Base-by-base conservation (phyloP, 2,888 invertebrate species). In the Hypena proboscidalis region DNA sequence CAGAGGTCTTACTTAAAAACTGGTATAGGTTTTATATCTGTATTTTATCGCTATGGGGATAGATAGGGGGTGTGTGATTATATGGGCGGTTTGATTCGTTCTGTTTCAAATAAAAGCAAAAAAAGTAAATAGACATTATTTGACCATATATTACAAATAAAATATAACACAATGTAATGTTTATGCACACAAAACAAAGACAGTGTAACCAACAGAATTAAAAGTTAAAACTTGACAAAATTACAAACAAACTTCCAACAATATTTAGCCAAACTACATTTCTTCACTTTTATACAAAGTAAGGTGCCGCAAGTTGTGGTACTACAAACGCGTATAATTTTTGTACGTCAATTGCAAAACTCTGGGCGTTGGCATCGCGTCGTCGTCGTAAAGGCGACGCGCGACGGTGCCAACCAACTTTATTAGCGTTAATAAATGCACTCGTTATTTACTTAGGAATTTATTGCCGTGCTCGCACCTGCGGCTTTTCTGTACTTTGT, bases 391-490 rank as follows among this genome's bases (percentile, higher is more conserved):
- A 68, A 68, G 35, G 41, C 53, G 37, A 54, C 50, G 31, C 33
- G 41, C 53, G 37, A 54, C 50, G 31, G 44, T 53, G 43, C 57
- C 44, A 30, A 59, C 54, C 40, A 56, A 74, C 70, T 79, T 84
- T 83, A 85, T 80, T 83, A 77, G 67, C 62, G 68, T 67, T 83
- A 85, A 85, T 85, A 85, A 87, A 83, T 85, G 84, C 83, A 85
- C 75, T 81, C 71, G 77, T 84, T 85, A 85, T 81, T 84, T 84
- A 79, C 79, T 81, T 68, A 76, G 74, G 62, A 82, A 84, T 85
- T 83, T 85, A 85, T 83, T 66, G 77, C 60, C 57, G 41, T 53
- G 67, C 56, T 38, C 76, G 57, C 88, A 87, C 83, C 84, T 87
- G 86, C 58, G 73, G 58, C 62, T 65, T 65, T 70, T 78, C 70